Evolutionary conservation across 2,113 vertebrate species (phyloP).

Genomic region (Ageneiosus marmoratus): DNA sequence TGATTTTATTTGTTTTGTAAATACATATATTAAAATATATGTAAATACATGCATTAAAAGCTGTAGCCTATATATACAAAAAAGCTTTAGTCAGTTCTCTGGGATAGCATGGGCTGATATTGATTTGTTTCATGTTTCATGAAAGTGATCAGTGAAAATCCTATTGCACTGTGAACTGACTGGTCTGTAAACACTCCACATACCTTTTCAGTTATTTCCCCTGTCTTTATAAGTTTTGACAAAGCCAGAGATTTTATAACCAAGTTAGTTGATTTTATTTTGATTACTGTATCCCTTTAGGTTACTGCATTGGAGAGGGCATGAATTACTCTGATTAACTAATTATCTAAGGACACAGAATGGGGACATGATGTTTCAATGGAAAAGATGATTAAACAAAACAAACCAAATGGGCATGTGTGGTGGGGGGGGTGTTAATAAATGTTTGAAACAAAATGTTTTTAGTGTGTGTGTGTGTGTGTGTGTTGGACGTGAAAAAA

Average conservation of each 20-base stretch:
- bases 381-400: slow-evolving; percentile 54
- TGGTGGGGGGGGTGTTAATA: slow-evolving; percentile 52
- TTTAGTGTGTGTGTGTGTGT: slow-evolving; percentile 45
- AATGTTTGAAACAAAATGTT: slow-evolving; percentile 75
- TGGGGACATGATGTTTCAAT: slow-evolving; percentile 54
- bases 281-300: slow-evolving; percentile 59
- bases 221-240: slow-evolving; percentile 16
- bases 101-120: slow-evolving; percentile 40
- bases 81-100: slow-evolving; percentile 26
- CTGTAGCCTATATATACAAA: neutral
- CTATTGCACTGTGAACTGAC: slow-evolving; percentile 23
- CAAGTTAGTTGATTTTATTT: slow-evolving; percentile 44
- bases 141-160: slow-evolving; percentile 42
- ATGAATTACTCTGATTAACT: slow-evolving; percentile 49
- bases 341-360: slow-evolving; percentile 41
- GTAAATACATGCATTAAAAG: slow-evolving; percentile 22
- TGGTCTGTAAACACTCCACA: slow-evolving; percentile 71
- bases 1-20: slow-evolving; percentile 77
- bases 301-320: slow-evolving; percentile 76
- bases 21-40: slow-evolving; percentile 61
- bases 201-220: slow-evolving; percentile 9
- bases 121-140: slow-evolving; percentile 69
- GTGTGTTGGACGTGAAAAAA: neutral
- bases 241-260: slow-evolving; percentile 34
- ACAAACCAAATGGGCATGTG: too few species aligned